Evolutionary conservation across 2,888 invertebrate species (phyloP).

Genomic region (Pyralis farinalis): DNA sequence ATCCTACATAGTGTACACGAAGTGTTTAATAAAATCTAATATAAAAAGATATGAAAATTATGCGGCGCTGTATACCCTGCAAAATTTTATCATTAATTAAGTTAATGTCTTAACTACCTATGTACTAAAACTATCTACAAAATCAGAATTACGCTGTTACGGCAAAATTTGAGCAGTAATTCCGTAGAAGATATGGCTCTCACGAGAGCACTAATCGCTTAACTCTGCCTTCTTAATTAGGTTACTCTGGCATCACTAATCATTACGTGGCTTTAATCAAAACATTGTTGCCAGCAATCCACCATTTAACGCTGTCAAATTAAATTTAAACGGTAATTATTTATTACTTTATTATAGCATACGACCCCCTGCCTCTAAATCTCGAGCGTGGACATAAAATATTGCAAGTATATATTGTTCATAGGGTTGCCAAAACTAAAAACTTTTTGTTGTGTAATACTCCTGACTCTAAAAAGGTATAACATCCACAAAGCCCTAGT

Average conservation of each 20-base stretch:
- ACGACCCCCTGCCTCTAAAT: constrained; percentile 65
- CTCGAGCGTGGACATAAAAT: constrained; percentile 69
- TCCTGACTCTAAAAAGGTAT: too few relatives aligned
- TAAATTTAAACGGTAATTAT: constrained; percentile 78
- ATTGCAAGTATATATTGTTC: constrained; percentile 55
- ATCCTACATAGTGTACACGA: too few relatives aligned
- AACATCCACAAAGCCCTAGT: too few relatives aligned
- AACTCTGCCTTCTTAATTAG: constrained; percentile 16
- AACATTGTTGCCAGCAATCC: constrained; percentile 54
- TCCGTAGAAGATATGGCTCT: constrained; percentile 7
- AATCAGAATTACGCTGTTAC: constrained; percentile 6
- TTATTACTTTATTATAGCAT: constrained; percentile 74
- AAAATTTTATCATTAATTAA: too few relatives aligned
- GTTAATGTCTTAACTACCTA: neutral
- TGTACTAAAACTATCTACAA: neutral
- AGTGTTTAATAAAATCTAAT: too few relatives aligned
- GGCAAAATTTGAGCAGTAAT: constrained; percentile 9
- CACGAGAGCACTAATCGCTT: constrained; percentile 4
- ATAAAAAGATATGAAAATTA: too few relatives aligned
- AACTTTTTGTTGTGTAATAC: too few relatives aligned
- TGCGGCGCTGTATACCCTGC: too few relatives aligned
- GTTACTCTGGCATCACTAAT: constrained; percentile 35
- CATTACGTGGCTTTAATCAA: constrained; percentile 57
- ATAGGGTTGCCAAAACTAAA: constrained; percentile 6
- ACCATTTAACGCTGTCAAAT: constrained; percentile 72